Percentiles rank a stretch among this genome's conserved stretches.
phyloP scores from a whole-genome alignment of 2,888 invertebrate species.

The Campopleginae sp. region DNA sequence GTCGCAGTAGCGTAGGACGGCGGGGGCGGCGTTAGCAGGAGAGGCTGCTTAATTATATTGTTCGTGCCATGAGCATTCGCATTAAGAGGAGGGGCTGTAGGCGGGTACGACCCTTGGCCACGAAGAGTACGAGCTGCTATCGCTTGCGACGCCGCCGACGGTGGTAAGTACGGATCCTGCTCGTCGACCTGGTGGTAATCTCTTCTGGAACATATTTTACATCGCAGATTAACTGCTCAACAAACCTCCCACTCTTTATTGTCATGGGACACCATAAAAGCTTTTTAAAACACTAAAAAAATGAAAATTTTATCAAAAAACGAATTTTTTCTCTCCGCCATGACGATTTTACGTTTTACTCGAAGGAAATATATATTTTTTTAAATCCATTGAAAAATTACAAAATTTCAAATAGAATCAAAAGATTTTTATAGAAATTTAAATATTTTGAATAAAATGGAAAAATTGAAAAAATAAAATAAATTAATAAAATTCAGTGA shows the following conservation, averaged over 20 bases:
- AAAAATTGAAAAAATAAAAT: background rate
- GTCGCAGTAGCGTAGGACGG: constrained; percentile 87
- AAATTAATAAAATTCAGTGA: background rate
- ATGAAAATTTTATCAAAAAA: background rate
- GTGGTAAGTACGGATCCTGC: constrained; percentile 91
- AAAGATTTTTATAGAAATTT: too few relatives aligned
- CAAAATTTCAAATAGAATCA: too few relatives aligned
- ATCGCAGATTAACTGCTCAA: constrained; percentile 44
- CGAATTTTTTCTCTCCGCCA: background rate
- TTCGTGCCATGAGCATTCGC: constrained; percentile 86
- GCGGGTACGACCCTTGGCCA: constrained; percentile 90
- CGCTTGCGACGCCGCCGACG: constrained; percentile 86
- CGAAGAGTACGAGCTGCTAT: constrained; percentile 88
- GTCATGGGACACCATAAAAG: background rate
- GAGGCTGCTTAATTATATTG: constrained; percentile 85
- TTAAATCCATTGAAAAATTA: too few relatives aligned
- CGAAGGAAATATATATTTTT: too few relatives aligned
- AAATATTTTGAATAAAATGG: too few relatives aligned
- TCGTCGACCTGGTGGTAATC: constrained; percentile 94
- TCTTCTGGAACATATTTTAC: constrained; percentile 86
- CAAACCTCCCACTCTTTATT: background rate
- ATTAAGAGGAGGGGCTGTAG: constrained; percentile 86
- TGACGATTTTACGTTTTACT: background rate
- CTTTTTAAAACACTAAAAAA: background rate
- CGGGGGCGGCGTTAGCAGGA: constrained; percentile 86